Conservation (phyloP, 2,797 vertebrate species). For the Hephaestus fuliginosus region DNA sequence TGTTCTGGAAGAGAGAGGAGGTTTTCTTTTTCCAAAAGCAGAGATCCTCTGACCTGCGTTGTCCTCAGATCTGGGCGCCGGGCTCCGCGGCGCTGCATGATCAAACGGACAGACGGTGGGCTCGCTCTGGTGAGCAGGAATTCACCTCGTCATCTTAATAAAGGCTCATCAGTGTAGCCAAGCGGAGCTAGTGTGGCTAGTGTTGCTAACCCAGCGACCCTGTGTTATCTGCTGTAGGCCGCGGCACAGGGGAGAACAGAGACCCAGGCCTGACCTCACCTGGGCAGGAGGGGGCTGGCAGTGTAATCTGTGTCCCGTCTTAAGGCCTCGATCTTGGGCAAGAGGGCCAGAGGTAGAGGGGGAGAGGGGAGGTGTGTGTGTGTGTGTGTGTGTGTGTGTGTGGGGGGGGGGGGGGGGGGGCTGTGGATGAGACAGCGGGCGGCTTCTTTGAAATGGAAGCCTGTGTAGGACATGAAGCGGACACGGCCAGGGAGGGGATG, state of each 20-base stretch:
- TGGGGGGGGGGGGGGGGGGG: background rate
- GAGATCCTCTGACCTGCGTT: slow-evolving; percentile 61
- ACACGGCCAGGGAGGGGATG: slow-evolving; percentile 67
- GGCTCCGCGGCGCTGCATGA: slow-evolving; percentile 53
- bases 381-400: no score
- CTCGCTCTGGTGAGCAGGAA: slow-evolving; percentile 77
- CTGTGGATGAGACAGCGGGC: slow-evolving; percentile 64
- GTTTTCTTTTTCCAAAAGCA: slow-evolving; percentile 64
- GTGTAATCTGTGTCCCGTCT: slow-evolving; percentile 68
- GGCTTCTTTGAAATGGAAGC: slow-evolving; percentile 83
- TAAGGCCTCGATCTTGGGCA: slow-evolving; percentile 58
- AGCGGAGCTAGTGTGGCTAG: slow-evolving; percentile 58
- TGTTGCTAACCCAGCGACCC: slow-evolving; percentile 58
- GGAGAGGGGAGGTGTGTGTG: background rate
- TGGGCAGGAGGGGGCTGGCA: slow-evolving; percentile 30
- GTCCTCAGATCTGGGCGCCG: slow-evolving; percentile 60
- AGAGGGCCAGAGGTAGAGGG: slow-evolving; percentile 48
- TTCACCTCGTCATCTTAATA: slow-evolving; percentile 83
- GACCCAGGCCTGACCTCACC: slow-evolving; percentile 66
- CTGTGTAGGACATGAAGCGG: slow-evolving; percentile 69
- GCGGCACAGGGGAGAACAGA: slow-evolving; percentile 23
- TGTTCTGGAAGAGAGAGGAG: slow-evolving; percentile 52
- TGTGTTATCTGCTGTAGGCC: slow-evolving; percentile 61
- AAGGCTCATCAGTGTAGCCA: slow-evolving; percentile 75
- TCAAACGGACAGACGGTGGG: slow-evolving; percentile 67